A percentile compares a stretch with the other conserved stretches of the same genome.
Conservation (phyloP, 2,797 vertebrate genomes). For the Caiman crocodilus region DNA sequence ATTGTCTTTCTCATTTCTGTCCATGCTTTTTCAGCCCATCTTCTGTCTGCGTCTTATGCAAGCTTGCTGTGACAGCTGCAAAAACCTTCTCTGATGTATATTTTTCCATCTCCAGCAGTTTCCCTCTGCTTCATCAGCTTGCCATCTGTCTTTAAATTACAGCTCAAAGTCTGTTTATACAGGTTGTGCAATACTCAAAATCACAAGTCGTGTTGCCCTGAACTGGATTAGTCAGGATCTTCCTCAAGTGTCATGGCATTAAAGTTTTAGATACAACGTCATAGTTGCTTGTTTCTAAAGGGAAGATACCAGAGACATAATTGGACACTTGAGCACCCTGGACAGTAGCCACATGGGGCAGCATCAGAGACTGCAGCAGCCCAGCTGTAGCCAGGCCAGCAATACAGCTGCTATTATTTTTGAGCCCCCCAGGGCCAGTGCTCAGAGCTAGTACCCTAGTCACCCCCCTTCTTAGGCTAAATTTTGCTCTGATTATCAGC, state of each 20-base stretch:
- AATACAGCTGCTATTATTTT: too few species aligned
- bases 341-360: too few species aligned
- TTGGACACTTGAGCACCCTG: too few species aligned
- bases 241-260: not conserved
- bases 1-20: not conserved
- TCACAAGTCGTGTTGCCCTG: accelerated
- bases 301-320: not conserved
- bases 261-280: not conserved
- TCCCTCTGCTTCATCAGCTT: not conserved
- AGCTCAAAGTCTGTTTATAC: accelerated
- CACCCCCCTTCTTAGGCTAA: not conserved
- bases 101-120: not conserved
- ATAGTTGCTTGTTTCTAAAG: not conserved
- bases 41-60: not conserved
- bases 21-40: not conserved
- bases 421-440: too few species aligned
- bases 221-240: not conserved
- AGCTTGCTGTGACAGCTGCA: not conserved
- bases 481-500: not conserved
- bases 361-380: too few species aligned
- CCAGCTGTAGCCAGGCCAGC: too few species aligned
- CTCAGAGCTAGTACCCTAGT: too few species aligned
- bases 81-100: not conserved
- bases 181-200: not conserved
- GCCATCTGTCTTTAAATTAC: not conserved